Conservation (phyloP, 2,797 vertebrate genomes). For the Anisognathus igniventris region DNA sequence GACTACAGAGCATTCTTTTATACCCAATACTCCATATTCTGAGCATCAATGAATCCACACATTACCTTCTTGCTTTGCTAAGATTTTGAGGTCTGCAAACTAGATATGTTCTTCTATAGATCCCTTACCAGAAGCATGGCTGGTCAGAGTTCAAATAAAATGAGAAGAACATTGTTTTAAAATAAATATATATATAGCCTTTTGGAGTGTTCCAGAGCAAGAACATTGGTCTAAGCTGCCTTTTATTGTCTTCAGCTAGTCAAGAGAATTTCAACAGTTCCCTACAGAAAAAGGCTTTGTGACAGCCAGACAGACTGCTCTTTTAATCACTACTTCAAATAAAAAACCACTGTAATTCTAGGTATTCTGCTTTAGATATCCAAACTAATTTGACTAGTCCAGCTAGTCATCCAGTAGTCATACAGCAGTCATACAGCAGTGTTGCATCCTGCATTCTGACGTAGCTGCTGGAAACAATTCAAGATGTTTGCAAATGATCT, state of each 20-base stretch:
- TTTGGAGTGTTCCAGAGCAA: not conserved
- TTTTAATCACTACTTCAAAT: not conserved
- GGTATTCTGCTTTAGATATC: not conserved
- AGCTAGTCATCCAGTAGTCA: not conserved
- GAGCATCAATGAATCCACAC: not conserved
- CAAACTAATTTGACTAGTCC: not conserved
- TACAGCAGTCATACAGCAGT: not conserved
- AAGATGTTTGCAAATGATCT: not conserved
- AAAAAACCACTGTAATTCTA: not conserved
- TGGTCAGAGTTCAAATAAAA: not conserved
- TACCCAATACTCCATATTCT: not conserved
- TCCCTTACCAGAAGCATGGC: not conserved
- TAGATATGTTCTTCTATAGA: not conserved
- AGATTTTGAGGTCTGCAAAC: not conserved
- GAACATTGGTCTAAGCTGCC: not conserved
- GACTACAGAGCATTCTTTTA: not conserved
- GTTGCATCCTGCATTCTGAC: not conserved
- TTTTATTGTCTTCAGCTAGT: not conserved
- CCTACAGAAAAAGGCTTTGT: not conserved
- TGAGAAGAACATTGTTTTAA: not conserved
- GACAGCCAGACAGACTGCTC: not conserved
- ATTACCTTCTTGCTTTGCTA: not conserved
- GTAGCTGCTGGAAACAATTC: constrained; percentile 11
- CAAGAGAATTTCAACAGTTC: not conserved
- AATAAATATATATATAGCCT: not conserved